Evolutionary conservation across 2,797 vertebrate species (phyloP).

Genomic region (Spheniscus humboldti): DNA sequence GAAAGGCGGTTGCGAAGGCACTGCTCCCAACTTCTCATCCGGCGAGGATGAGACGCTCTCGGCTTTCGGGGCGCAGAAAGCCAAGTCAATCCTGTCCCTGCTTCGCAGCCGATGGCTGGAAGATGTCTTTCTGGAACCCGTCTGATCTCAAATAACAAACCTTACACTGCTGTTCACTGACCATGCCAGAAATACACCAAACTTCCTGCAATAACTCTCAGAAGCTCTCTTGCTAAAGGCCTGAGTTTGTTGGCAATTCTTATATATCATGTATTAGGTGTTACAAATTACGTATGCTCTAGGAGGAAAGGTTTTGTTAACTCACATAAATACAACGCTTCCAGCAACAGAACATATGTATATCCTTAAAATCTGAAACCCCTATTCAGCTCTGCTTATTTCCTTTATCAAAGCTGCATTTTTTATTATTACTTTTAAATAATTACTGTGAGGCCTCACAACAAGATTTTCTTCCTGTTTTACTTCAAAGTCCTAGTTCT

Average conservation of each 20-base stretch:
- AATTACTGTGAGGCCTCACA: conserved; percentile 5
- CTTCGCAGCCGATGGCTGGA: background rate
- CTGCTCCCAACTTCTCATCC: background rate
- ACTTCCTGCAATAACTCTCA: background rate
- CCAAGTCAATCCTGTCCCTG: background rate
- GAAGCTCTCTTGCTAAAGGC: background rate
- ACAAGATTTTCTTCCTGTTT: conserved; percentile 4
- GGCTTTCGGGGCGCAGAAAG: fast-evolving
- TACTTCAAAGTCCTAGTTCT: conserved; percentile 17
- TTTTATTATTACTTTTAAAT: background rate
- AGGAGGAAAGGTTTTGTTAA: background rate
- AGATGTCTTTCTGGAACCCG: background rate
- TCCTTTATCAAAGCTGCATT: background rate
- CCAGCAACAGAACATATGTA: background rate
- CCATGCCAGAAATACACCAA: background rate
- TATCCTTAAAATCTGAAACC: background rate
- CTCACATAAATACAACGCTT: background rate
- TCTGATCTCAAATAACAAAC: conserved; percentile 6
- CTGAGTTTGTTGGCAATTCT: background rate
- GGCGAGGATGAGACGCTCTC: background rate
- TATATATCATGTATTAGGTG: background rate
- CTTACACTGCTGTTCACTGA: background rate
- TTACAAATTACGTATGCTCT: background rate
- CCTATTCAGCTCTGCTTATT: background rate
- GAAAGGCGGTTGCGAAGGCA: background rate